phyloP scores from a whole-genome alignment of 1,140 invertebrate species.

The Zophobas atratus region DNA sequence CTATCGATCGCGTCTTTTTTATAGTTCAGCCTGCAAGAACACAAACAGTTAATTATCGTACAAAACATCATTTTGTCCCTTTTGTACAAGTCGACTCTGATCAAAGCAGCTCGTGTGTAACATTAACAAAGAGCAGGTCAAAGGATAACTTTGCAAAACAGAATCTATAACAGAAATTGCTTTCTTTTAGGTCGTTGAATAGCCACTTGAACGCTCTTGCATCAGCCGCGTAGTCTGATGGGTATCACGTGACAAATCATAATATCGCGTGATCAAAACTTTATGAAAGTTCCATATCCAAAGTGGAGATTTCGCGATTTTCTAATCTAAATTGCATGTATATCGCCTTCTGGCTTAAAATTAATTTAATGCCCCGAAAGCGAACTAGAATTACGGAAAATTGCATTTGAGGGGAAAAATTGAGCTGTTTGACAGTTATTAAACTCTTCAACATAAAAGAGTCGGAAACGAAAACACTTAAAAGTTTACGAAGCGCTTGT shows the following conservation, averaged over 20 bases:
- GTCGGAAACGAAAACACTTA: conserved; percentile 33
- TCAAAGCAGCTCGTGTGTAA: conserved; percentile 12
- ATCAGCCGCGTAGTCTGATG: conserved; percentile 22
- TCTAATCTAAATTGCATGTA: conserved; percentile 49
- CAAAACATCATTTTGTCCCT: conserved; percentile 30
- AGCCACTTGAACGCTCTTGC: neutral
- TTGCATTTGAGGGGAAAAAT: conserved; percentile 35
- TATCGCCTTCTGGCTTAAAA: conserved; percentile 44
- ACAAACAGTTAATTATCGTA: conserved; percentile 45
- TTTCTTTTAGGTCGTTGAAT: conserved; percentile 20
- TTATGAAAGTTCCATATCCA: conserved; percentile 48
- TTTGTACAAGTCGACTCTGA: conserved; percentile 20
- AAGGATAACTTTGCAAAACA: conserved; percentile 9
- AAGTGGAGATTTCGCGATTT: conserved; percentile 41
- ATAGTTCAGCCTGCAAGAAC: conserved; percentile 35
- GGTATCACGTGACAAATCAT: conserved; percentile 49
- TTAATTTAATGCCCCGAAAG: conserved; percentile 46
- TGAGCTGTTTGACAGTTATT: conserved; percentile 42
- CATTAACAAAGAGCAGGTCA: neutral
- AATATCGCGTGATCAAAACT: conserved; percentile 46
- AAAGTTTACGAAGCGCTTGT: conserved; percentile 29
- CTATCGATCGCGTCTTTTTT: conserved; percentile 18
- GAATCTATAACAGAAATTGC: neutral
- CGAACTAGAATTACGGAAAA: conserved; percentile 33
- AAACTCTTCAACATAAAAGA: conserved; percentile 7